Conservation (phyloP, 2,888 invertebrate genomes). For the Polymixis lichenea region DNA sequence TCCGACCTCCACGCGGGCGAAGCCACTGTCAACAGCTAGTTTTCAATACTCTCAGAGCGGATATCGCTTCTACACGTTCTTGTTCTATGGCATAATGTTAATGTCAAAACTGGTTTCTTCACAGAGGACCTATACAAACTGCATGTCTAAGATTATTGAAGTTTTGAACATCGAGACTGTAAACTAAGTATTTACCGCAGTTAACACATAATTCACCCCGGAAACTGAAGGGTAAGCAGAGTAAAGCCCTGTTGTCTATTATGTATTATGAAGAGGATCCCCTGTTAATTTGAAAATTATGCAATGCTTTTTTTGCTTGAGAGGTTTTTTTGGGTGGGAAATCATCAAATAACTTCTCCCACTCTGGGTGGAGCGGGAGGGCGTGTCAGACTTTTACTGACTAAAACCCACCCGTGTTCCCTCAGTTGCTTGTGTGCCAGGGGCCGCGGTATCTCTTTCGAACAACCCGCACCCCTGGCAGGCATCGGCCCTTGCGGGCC, state of each 20-base stretch:
- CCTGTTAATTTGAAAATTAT: conserved; percentile 22
- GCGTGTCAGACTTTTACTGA: no score
- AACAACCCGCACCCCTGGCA: no score
- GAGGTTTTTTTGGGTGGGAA: no score
- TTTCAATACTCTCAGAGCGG: neutral
- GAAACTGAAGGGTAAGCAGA: conserved; percentile 1
- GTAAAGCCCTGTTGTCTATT: conserved; percentile 14
- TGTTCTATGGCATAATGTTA: conserved; percentile 20
- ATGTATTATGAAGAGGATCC: conserved; percentile 8
- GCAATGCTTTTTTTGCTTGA: neutral
- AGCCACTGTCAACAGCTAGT: no score
- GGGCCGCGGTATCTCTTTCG: no score
- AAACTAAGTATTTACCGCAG: conserved; percentile 42
- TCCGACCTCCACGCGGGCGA: no score
- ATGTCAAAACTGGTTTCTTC: conserved; percentile 33
- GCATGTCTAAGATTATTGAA: conserved; percentile 56
- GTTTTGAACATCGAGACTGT: conserved; percentile 36
- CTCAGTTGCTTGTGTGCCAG: no score
- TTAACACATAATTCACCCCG: conserved; percentile 17
- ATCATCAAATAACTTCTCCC: no score
- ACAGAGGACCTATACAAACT: conserved; percentile 50
- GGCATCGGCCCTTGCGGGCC: no score
- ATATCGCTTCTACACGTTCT: conserved; percentile 5
- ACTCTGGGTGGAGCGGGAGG: no score
- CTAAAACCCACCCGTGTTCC: no score